Evolutionary conservation across 2,888 invertebrate species (phyloP).

Genomic region (Biston stratarius): DNA sequence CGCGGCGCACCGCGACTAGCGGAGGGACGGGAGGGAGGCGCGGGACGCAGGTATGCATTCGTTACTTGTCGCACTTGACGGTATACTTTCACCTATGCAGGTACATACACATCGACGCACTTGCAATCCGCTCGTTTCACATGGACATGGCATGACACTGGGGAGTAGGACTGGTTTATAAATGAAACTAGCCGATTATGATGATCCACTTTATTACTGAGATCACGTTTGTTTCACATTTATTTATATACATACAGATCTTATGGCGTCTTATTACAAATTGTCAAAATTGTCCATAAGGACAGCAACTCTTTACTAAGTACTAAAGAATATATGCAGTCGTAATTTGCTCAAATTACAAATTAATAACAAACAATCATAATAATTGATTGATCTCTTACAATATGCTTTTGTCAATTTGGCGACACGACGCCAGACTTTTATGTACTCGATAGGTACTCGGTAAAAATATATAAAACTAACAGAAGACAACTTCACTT

Average conservation of each 20-base stretch:
- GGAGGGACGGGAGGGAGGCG: constrained; percentile 60
- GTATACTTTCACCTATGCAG: constrained; percentile 79
- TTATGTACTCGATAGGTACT: not conserved
- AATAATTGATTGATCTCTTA: not conserved
- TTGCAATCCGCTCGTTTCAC: constrained; percentile 64
- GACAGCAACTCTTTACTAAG: not conserved
- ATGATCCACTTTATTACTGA: constrained; percentile 53
- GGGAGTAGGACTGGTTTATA: constrained; percentile 29
- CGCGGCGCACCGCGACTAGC: constrained; percentile 46
- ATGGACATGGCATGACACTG: constrained; percentile 46
- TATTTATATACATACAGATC: constrained; percentile 24
- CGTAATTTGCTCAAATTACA: not conserved
- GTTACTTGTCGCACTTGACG: constrained; percentile 76
- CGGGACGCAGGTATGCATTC: constrained; percentile 49
- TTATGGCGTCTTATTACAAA: constrained; percentile 8
- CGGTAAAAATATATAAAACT: not conserved
- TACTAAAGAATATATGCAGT: not conserved
- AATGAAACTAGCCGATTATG: constrained; percentile 51
- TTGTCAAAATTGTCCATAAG: not conserved
- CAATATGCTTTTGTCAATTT: not conserved
- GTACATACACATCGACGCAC: constrained; percentile 70
- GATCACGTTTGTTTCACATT: constrained; percentile 43
- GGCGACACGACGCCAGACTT: not conserved
- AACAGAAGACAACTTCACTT: not conserved
- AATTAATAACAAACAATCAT: no score